phyloP scores from a whole-genome alignment of 2,888 invertebrate genomes.

The Xanthostigma xanthostigma region DNA sequence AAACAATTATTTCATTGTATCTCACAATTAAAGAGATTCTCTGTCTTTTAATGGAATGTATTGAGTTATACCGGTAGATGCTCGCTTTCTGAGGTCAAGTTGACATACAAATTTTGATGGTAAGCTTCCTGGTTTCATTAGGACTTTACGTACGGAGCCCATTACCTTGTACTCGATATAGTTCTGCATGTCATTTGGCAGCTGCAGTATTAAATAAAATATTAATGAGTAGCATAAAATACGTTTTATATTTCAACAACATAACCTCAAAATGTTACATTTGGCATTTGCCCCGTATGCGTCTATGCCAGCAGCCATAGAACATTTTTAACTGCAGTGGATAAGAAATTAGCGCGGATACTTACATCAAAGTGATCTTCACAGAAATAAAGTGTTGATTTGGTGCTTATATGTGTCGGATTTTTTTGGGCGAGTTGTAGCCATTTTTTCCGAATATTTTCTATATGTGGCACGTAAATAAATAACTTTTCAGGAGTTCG shows the following conservation, averaged over 20 bases:
- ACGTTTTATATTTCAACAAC: neutral
- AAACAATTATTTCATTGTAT: too few relatives aligned
- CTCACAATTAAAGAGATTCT: neutral
- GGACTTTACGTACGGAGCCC: neutral
- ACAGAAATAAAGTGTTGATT: neutral
- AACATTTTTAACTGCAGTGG: too few relatives aligned
- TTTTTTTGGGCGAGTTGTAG: neutral
- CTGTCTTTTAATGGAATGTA: neutral
- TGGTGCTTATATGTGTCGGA: neutral
- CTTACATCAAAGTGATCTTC: neutral
- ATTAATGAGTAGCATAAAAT: neutral
- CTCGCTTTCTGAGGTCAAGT: neutral
- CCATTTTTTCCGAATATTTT: neutral
- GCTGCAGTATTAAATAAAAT: neutral
- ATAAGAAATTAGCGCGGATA: too few relatives aligned
- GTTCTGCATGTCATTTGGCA: slow-evolving; percentile 1
- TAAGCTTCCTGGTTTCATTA: neutral
- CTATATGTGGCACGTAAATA: neutral
- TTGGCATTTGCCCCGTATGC: neutral
- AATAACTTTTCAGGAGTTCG: neutral
- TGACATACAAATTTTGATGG: slow-evolving; percentile 1
- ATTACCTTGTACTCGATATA: slow-evolving; percentile 1
- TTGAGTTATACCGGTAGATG: neutral
- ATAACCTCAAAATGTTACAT: neutral
- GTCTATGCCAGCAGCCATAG: too few relatives aligned